A percentile compares a stretch with the other conserved stretches of the same genome.
Evolutionary conservation across 2,113 vertebrate genomes (phyloP).

Genomic region (Sclerurus mexicanus): DNA sequence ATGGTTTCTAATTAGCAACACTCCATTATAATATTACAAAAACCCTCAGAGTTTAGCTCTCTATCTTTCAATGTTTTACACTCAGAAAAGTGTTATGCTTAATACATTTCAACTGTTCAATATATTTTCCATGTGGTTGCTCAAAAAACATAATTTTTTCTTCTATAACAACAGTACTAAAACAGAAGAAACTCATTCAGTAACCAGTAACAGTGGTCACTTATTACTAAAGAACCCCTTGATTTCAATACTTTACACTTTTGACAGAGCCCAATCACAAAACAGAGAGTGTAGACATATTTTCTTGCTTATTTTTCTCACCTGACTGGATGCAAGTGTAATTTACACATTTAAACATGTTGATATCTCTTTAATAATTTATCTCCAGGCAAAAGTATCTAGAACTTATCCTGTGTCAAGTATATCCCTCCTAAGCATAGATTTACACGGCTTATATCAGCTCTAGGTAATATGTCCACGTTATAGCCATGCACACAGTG

Average conservation of each 20-base stretch:
- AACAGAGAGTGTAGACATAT: background rate
- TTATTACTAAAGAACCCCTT: background rate
- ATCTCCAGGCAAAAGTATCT: background rate
- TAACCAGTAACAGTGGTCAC: background rate
- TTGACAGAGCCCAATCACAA: background rate
- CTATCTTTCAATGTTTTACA: background rate
- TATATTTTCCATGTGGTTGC: background rate
- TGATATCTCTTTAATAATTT: background rate
- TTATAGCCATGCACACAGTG: accelerated
- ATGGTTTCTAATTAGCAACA: background rate
- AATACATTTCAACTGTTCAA: background rate
- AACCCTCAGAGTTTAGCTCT: background rate
- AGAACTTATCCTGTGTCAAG: background rate
- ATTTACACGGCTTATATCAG: background rate
- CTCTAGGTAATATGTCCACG: background rate
- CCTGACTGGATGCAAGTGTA: background rate
- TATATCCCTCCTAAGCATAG: background rate
- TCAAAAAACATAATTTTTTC: background rate
- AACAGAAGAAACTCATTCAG: background rate
- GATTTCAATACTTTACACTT: background rate
- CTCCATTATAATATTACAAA: background rate
- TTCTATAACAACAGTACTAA: background rate
- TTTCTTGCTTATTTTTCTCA: background rate
- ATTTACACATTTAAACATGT: background rate
- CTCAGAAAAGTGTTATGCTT: background rate